Base-by-base conservation (phyloP, 1,140 invertebrate species). In the Aplysia californica region DNA sequence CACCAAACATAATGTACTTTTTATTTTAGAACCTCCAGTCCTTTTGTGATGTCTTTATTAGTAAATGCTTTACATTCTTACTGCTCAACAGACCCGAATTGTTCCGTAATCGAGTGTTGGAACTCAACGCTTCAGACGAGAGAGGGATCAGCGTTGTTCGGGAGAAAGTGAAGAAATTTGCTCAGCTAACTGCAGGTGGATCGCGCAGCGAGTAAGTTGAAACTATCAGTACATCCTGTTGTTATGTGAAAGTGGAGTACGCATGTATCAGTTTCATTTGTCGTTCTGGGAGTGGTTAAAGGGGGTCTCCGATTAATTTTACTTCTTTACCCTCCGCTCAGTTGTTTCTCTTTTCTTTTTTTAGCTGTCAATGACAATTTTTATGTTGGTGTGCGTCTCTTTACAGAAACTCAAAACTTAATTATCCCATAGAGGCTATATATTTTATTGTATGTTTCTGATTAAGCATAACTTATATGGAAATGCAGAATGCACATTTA, bases 121-220 rank as follows among this genome's bases (percentile, higher is more conserved):
- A 99, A 89, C 89, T 99, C 4, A 99, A 99, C 91, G 98, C 98
- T 1, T 99, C 98, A 0, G 98, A 99, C 92, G 98, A 99, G 89
- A 91, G 98, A 86, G 98, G 98, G 41, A 99, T 99, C 85, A 94
- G 96, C 91, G 96, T 99, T 23, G 94, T 99, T 67, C 92, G 98
- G 83, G 96, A 98, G 68, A 99, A 99, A 92, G 97, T 99, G 0
- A 98, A 99, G 88, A 93, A 92, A 21, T 99, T 99, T 91, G 94
- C 97, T 2, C 86, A 90, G 71, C 73, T 86, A 1, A 94, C 95
- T 26, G 96, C 95, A 1, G 94, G 94, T 84, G 92, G 89, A 71
- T 92, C 91, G 15, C 92, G 94, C 87, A 93, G 94, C 33, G 96
- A 98, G 95, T 96, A 91, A 75, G 6, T 44, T 29, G 6, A n/a